Percentiles rank a stretch among this genome's conserved stretches.
Evolutionary conservation across 2,888 invertebrate species (phyloP).

Genomic region (Buathra laborator): DNA sequence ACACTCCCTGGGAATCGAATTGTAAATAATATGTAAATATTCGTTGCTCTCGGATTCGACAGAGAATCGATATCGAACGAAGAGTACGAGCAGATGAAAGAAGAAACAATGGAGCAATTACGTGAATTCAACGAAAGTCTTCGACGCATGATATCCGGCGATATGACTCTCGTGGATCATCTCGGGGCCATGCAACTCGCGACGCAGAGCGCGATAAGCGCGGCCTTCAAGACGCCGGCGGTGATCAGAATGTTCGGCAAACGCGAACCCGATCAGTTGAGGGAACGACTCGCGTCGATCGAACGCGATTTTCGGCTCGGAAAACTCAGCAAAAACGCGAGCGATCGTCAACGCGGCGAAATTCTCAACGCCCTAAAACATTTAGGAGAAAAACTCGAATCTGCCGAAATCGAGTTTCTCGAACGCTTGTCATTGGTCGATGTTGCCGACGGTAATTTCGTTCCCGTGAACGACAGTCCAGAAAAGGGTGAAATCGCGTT

Average conservation of each 20-base stretch:
- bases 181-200: slow-evolving; percentile 89
- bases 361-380: slow-evolving; percentile 86
- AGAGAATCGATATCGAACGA: slow-evolving; percentile 88
- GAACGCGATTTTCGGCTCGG: slow-evolving; percentile 88
- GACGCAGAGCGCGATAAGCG: slow-evolving; percentile 90
- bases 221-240: slow-evolving; percentile 91
- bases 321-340: slow-evolving; percentile 86
- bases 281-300: slow-evolving; percentile 87
- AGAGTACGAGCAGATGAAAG: slow-evolving; percentile 90
- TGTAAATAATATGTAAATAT: not conserved
- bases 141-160: slow-evolving; percentile 88
- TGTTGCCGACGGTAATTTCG: slow-evolving; percentile 84
- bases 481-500: slow-evolving; percentile 78
- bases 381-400: slow-evolving; percentile 86
- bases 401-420: slow-evolving; percentile 85
- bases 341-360: slow-evolving; percentile 86
- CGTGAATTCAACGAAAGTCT: slow-evolving; percentile 89
- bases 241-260: slow-evolving; percentile 91
- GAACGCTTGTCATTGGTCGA: slow-evolving; percentile 85
- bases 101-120: slow-evolving; percentile 90
- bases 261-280: slow-evolving; percentile 89
- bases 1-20: not conserved
- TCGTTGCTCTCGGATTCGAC: slow-evolving; percentile 66
- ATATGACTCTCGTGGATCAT: slow-evolving; percentile 89
- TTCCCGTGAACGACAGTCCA: slow-evolving; percentile 83